Conservation (phyloP, 2,113 vertebrate genomes). For the Holacanthus passer region DNA sequence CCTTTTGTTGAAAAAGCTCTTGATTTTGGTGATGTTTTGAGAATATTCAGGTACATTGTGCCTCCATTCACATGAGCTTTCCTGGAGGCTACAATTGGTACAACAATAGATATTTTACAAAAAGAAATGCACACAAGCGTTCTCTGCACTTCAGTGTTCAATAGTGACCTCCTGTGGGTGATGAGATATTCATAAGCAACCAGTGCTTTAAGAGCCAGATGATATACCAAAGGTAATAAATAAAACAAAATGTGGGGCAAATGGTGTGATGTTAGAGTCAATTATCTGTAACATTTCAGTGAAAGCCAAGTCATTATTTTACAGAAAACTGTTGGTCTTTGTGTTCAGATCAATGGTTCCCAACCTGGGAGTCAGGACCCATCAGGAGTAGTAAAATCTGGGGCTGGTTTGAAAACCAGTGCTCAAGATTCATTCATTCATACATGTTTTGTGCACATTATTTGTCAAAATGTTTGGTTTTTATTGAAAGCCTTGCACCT, state of each 20-base stretch:
- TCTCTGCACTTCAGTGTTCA: constrained; percentile 20
- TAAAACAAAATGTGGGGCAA: too few species aligned
- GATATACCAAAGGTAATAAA: not conserved
- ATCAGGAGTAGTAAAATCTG: too few species aligned
- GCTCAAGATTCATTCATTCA: not conserved
- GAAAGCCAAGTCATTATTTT: too few species aligned
- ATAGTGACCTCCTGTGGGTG: constrained; percentile 65
- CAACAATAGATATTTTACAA: constrained; percentile 36
- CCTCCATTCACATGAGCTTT: constrained; percentile 37
- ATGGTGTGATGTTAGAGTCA: too few species aligned
- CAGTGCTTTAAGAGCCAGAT: not conserved
- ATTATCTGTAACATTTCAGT: too few species aligned
- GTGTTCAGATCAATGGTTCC: too few species aligned
- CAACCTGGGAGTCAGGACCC: too few species aligned
- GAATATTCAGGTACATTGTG: constrained; percentile 44
- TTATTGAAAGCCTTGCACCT: not conserved
- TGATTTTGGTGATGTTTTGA: constrained; percentile 41
- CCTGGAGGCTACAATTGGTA: constrained; percentile 28
- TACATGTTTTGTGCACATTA: not conserved
- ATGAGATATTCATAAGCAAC: not conserved
- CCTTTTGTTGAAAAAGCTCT: constrained; percentile 7
- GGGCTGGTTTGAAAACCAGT: not conserved
- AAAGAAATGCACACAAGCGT: constrained; percentile 6
- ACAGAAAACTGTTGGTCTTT: too few species aligned
- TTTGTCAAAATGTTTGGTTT: not conserved